Percentiles rank a stretch among this genome's conserved stretches.
These are phyloP conservation scores for Capricornis sumatraensis DNA, from an alignment of 2,113 vertebrate genomes.

Conservation along the genomic window DNA sequence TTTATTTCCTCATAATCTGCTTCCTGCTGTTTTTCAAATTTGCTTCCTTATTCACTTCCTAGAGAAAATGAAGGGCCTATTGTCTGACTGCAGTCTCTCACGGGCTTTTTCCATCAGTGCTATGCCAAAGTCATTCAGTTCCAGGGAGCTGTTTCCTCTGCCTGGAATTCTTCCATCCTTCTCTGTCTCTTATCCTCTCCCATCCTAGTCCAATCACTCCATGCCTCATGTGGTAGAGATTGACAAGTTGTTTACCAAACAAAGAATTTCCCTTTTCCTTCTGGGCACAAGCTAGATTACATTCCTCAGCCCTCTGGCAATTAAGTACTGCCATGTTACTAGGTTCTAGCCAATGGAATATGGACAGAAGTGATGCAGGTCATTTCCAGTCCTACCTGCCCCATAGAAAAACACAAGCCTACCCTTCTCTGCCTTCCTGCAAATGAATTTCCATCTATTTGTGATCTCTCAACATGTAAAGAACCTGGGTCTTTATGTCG, in stretches of 20 bases:
- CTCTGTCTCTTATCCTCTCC: background rate
- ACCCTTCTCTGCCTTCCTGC: fast-evolving
- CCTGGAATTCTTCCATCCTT: background rate
- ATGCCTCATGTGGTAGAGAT: background rate
- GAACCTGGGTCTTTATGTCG: background rate
- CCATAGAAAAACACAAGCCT: background rate
- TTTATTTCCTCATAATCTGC: background rate
- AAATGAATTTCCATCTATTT: background rate
- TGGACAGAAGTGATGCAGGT: background rate
- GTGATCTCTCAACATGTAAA: background rate
- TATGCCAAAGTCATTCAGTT: background rate
- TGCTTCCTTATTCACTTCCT: background rate
- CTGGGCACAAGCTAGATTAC: background rate
- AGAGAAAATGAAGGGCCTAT: background rate
- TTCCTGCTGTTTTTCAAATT: background rate
- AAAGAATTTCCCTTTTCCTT: background rate
- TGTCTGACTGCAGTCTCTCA: background rate
- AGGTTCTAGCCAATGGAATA: background rate
- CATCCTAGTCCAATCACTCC: background rate
- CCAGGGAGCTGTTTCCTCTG: background rate
- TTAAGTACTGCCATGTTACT: background rate
- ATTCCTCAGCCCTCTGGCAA: background rate
- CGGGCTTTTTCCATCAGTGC: background rate
- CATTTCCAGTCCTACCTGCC: background rate
- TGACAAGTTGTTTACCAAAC: background rate